Evolutionary conservation across 2,888 invertebrate species (phyloP), one percentile per base, ranked within the genome.

Genomic region (Agrotis segetum): DNA sequence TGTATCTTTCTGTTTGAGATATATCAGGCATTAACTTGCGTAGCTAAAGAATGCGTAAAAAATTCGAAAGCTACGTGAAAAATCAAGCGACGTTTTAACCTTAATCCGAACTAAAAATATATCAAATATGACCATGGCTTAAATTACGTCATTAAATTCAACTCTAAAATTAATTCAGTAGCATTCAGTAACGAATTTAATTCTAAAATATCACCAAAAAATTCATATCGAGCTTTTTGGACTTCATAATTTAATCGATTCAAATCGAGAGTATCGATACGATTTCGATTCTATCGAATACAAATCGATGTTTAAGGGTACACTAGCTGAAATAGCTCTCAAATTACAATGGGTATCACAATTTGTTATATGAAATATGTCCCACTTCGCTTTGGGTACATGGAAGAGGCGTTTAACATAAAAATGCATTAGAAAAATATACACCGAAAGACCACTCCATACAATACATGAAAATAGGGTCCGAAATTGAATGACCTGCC

Each of bases 321-420:
- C 69, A 66, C 80, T 75, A 82, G 78, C 66, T 75, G 59, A 77
- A 79, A 85, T 81, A 74, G 68, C 87, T 90, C 92, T 93, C 92
- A 91, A 90, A 90, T 93, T 93, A 92, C 93, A 91, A 90, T 89
- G 89, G 88, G 88, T 88, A 89, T 89, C 88, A 90, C 90, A 90
- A 88, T 92, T 91, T 90, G 88, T 90, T 90, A 83, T 88, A 92
- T 92, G 91, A 93, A 91, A 90, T 92, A 93, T 89, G 85, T 85
- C 71, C 84, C 79, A 74, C 74, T 77, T 79, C 81, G 82, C 60
- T 69, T 76, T 71, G 77, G 71, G 81, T 83, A 92, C 92, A 92
- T 85, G 92, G 87, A 92, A 93, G 86, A 89, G 92, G 92, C 92
- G 92, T 91, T 87, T 86, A 81, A 74, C 73, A 83, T 84, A 82